A percentile compares a stretch with the other conserved stretches of the same genome.
phyloP scores from a whole-genome alignment of 2,113 vertebrate genomes.

The Oncorhynchus keta region DNA sequence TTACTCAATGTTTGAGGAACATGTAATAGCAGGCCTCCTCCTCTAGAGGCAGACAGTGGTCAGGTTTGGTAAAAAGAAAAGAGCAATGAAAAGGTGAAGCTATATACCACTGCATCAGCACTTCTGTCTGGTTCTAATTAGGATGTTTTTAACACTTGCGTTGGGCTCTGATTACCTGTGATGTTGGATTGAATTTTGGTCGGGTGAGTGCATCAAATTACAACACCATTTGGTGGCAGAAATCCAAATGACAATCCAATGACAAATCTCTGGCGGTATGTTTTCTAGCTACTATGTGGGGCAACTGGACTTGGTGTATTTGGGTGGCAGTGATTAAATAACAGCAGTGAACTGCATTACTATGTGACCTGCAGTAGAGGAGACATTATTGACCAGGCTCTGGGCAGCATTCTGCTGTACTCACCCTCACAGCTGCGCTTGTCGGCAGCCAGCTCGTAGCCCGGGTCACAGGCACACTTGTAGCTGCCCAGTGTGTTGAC shows the following conservation, averaged over 20 bases:
- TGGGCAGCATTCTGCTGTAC: conserved; percentile 49
- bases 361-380: conserved; percentile 37
- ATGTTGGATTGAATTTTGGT: no score
- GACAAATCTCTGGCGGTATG: conserved; percentile 18
- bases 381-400: conserved; percentile 15
- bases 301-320: conserved; percentile 41
- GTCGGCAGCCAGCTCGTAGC: conserved; percentile 92
- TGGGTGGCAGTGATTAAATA: conserved; percentile 34
- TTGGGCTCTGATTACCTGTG: no score
- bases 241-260: neutral
- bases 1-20: neutral
- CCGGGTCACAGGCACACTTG: conserved; percentile 95
- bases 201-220: no score
- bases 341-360: neutral
- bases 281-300: conserved; percentile 13
- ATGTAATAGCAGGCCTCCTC: no score
- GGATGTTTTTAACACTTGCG: no score
- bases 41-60: no score
- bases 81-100: no score
- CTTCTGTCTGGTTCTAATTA: no score
- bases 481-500: conserved; percentile 97
- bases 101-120: no score
- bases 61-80: no score
- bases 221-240: neutral
- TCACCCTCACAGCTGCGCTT: conserved; percentile 95